Base-by-base conservation (phyloP, 2,888 invertebrate species). In the Eledona agricola region DNA sequence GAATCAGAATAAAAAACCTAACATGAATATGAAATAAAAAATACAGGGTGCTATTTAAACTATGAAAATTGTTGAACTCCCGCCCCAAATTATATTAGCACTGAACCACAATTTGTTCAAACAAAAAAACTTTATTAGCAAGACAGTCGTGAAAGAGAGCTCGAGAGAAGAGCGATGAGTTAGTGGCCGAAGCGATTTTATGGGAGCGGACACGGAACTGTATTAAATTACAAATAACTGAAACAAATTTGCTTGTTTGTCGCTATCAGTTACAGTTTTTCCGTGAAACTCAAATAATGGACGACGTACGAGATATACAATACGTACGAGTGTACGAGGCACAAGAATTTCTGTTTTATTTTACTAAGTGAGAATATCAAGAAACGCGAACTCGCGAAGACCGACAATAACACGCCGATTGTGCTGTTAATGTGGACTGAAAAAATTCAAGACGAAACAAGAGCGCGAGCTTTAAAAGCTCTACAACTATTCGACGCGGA, bases 151-250 rank as follows among this genome's bases (percentile, higher is more conserved):
- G 5, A 4, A 23, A 37, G 12, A 15, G 22, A 34, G 12, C 16
- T 6, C 11, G 38, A 26, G 28, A 16, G 16, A 11, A 17, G 28
- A 28, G n/a, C 17, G 19, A 40, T 40, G 40, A 40, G 17, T 23
- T 35, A 31, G 31, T 34, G 17, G 38, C 16, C 26, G 17, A 4
- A 15, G 11, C 5, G 28, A 19, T 28, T 19, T 40, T 40, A 16
- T 26, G 38, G 26, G 26, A 38, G 25, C 38, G 25, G 6, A 19
- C 40, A 28, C 26, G 40, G 28, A 28, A 28, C 17, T 17, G 9
- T 26, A 40, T 40, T 40, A 16, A 40, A 40, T 40, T 40, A 28
- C 40, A 26, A 26, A 17, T 40, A 37, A 28, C 28, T 26, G 17
- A 26, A 40, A 26, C 19, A 40, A 40, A 28, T 40, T 17, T 40